Evolutionary conservation across 1,140 invertebrate species (phyloP).

Genomic region (Drosophila lacteicornis): DNA sequence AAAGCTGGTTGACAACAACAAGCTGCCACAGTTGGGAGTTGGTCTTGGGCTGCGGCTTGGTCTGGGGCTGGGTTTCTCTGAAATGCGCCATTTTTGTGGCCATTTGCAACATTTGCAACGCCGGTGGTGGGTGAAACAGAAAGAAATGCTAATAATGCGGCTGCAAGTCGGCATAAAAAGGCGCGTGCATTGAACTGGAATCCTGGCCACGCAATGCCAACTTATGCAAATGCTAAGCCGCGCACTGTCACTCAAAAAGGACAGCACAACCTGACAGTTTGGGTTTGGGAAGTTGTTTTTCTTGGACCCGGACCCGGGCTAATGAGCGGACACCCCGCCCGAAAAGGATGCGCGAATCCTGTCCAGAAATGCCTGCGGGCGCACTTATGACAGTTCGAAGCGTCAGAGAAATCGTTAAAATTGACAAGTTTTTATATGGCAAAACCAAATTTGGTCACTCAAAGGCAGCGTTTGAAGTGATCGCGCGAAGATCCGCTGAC

Average conservation of each 20-base stretch:
- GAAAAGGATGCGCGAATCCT: slow-evolving; percentile 32
- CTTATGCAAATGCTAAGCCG: slow-evolving; percentile 65
- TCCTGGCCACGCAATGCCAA: slow-evolving; percentile 67
- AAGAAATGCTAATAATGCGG: slow-evolving; percentile 80
- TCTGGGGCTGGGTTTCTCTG: slow-evolving; percentile 43
- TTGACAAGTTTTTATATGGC: slow-evolving; percentile 84
- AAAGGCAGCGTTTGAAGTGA: slow-evolving; percentile 77
- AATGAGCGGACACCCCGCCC: slow-evolving; percentile 65
- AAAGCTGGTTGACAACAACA: slow-evolving; percentile 57
- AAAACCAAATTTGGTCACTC: slow-evolving; percentile 76
- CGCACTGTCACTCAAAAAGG: slow-evolving; percentile 41
- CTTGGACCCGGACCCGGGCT: slow-evolving; percentile 21
- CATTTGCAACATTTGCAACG: slow-evolving; percentile 69
- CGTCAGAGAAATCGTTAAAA: slow-evolving; percentile 85
- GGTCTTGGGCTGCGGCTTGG: background rate
- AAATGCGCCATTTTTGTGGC: slow-evolving; percentile 82
- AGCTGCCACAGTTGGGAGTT: slow-evolving; percentile 29
- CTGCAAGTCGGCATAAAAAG: slow-evolving; percentile 58
- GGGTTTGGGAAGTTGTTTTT: slow-evolving; percentile 4
- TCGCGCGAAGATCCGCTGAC: slow-evolving; percentile 44
- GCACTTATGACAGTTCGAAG: slow-evolving; percentile 84
- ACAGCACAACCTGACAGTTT: slow-evolving; percentile 42
- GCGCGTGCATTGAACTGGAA: slow-evolving; percentile 73
- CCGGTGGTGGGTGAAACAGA: slow-evolving; percentile 35
- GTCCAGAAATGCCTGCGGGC: slow-evolving; percentile 69